phyloP scores from a whole-genome alignment of 2,888 invertebrate species.

The Gymnosoma rotundatum region DNA sequence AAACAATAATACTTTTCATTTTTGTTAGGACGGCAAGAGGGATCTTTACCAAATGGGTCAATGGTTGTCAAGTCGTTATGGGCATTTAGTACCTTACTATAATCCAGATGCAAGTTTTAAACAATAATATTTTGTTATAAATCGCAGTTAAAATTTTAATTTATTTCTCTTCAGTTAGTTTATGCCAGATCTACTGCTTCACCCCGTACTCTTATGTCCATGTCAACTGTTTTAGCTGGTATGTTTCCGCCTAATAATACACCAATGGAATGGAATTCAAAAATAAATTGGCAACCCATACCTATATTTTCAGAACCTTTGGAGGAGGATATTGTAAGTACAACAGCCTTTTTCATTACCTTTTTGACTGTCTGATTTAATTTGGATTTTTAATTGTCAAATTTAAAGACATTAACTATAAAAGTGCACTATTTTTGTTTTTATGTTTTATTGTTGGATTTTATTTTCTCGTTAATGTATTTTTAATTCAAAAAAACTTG shows the following conservation, averaged over 20 bases:
- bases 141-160: not conserved
- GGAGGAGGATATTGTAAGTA: conserved; percentile 83
- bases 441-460: no score
- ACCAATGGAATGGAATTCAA: conserved; percentile 84
- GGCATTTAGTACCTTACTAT: conserved; percentile 84
- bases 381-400: not conserved
- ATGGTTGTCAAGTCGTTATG: conserved; percentile 85
- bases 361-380: not conserved
- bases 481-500: no score
- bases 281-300: conserved; percentile 90
- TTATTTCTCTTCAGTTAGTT: conserved; percentile 80
- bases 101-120: conserved; percentile 81
- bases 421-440: no score
- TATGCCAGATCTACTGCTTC: conserved; percentile 87
- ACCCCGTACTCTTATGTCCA: conserved; percentile 88
- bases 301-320: conserved; percentile 87
- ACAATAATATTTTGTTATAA: not conserved
- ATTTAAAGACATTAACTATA: no score
- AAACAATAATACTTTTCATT: not conserved
- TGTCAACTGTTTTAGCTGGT: conserved; percentile 87
- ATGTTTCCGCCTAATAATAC: conserved; percentile 86
- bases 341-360: not conserved
- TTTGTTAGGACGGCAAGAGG: conserved; percentile 85
- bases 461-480: no score
- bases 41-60: conserved; percentile 86